Percentiles rank a stretch among this genome's conserved stretches.
Evolutionary conservation across 2,888 invertebrate species (phyloP).

Genomic region (Tupiocoris notatus): DNA sequence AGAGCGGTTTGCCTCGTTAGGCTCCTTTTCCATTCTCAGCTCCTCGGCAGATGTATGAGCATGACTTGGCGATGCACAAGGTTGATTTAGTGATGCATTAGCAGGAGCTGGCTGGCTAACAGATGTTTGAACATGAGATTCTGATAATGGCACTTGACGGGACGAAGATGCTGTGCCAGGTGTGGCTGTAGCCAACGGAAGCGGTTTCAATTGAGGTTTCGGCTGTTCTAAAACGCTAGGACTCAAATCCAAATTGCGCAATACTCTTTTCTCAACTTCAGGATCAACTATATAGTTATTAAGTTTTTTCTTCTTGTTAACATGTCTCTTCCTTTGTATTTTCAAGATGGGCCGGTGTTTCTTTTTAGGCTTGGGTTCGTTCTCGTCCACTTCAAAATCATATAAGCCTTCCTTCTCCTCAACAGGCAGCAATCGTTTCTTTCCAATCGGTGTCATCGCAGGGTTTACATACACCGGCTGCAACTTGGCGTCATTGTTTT

Average conservation of each 20-base stretch:
- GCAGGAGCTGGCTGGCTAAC: neutral
- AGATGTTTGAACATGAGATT: neutral
- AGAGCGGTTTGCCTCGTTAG: neutral
- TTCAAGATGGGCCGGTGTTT: slow-evolving; percentile 43
- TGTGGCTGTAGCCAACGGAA: neutral
- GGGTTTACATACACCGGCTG: neutral
- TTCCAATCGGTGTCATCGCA: slow-evolving; percentile 8
- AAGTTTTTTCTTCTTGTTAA: slow-evolving; percentile 29
- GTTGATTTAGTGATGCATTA: neutral
- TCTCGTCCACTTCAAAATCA: slow-evolving; percentile 48
- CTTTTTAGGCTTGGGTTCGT: slow-evolving; percentile 45
- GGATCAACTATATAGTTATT: slow-evolving; percentile 19
- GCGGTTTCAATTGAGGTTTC: neutral
- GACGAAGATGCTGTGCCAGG: neutral
- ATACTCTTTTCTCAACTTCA: slow-evolving; percentile 9
- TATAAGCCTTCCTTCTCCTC: slow-evolving; percentile 42
- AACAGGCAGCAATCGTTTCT: neutral
- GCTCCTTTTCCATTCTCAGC: too few relatives aligned
- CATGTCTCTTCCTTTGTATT: slow-evolving; percentile 34
- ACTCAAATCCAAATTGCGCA: slow-evolving; percentile 22
- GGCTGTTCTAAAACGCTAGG: slow-evolving; percentile 9
- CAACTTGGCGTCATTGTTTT: neutral
- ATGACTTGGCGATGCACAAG: neutral
- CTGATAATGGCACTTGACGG: neutral
- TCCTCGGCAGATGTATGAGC: too few relatives aligned